Base-by-base conservation (phyloP, 2,888 invertebrate genomes). In the Phorcus lineatus region DNA sequence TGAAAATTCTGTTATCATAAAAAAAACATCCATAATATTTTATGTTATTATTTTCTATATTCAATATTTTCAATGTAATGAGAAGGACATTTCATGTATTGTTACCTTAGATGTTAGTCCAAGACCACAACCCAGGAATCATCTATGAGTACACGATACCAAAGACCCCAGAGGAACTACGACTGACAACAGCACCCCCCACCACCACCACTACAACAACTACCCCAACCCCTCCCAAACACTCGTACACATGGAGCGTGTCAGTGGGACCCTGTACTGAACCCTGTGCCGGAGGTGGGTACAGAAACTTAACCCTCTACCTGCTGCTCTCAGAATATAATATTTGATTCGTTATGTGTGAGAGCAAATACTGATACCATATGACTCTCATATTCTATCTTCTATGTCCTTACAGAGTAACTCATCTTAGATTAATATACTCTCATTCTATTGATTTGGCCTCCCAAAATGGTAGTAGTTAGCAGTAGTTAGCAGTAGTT, bases 241-340 rank as follows among this genome's bases (percentile, higher is more conserved):
- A 81, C 74, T 85, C 81, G 57, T 99, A 98, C 93, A 95, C 95
- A 70, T 99, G 99, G 98, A 95, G 95, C 55, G 95, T 87, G 96
- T 95, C 74, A 95, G 96, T 96, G 93, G 95, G 96, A 0, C 94
- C 95, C 0, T 99, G 99, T 94, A 96, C 95, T 85, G 95, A 95
- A n/a, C 94, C 96, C 4, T 99, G 99, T 91, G 99, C 98, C 28
- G 97, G 97, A 94, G 99, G 98, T 95, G 94, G 47, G 47, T 47
- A 1, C 9, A 47, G 47, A 6, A 1, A 47, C 47, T 13, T 47
- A 7, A 36, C n/a, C n/a, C n/a, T n/a, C n/a, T n/a, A 36, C 36
- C 36, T 36, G 36, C 36, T 6, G 36, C 36, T 36, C 7, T 7
- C 36, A 36, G 36, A 36, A 36, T 36, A 36, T 36, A n/a, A n/a